Evolutionary conservation across 1,140 invertebrate species (phyloP).

Genomic region (Heliconius eleuchia): DNA sequence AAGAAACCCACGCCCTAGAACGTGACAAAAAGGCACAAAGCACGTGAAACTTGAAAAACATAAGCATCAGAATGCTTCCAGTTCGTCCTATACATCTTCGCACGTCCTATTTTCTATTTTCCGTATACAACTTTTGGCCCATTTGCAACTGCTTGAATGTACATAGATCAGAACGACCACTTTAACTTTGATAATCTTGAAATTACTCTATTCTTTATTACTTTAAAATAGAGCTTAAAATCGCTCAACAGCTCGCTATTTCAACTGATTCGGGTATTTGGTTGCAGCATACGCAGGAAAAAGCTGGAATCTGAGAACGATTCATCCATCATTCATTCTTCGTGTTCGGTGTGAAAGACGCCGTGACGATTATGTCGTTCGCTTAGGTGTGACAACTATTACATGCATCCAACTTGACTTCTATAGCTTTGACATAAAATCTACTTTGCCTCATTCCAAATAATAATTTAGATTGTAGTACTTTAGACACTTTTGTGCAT

Average conservation of each 20-base stretch:
- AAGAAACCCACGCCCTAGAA: slow-evolving; percentile 2
- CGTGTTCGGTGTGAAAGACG: slow-evolving; percentile 71
- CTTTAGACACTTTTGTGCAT: slow-evolving; percentile 56
- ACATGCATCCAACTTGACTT: slow-evolving; percentile 40
- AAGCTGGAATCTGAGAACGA: slow-evolving; percentile 64
- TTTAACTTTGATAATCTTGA: slow-evolving; percentile 22
- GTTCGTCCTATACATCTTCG: slow-evolving; percentile 49
- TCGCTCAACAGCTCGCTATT: slow-evolving; percentile 20
- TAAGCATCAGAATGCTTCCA: slow-evolving; percentile 42
- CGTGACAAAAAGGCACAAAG: slow-evolving; percentile 19
- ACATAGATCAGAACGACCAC: slow-evolving; percentile 56
- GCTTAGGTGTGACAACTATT: slow-evolving; percentile 54
- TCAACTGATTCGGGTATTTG: slow-evolving; percentile 35
- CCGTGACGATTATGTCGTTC: slow-evolving; percentile 71
- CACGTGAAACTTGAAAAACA: slow-evolving; percentile 16
- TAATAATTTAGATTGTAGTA: slow-evolving; percentile 46
- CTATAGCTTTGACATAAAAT: slow-evolving; percentile 52
- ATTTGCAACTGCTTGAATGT: slow-evolving; percentile 67
- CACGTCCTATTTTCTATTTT: slow-evolving; percentile 52
- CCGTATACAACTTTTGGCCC: slow-evolving; percentile 69
- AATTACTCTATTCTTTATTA: slow-evolving; percentile 19
- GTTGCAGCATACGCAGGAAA: slow-evolving; percentile 62
- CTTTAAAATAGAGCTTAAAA: slow-evolving; percentile 39
- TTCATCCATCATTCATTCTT: slow-evolving; percentile 77
- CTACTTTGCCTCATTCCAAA: slow-evolving; percentile 48